Evolutionary conservation across 2,888 invertebrate species (phyloP), one percentile per base, ranked within the genome.

Genomic region (Acanthosoma haemorrhoidale): DNA sequence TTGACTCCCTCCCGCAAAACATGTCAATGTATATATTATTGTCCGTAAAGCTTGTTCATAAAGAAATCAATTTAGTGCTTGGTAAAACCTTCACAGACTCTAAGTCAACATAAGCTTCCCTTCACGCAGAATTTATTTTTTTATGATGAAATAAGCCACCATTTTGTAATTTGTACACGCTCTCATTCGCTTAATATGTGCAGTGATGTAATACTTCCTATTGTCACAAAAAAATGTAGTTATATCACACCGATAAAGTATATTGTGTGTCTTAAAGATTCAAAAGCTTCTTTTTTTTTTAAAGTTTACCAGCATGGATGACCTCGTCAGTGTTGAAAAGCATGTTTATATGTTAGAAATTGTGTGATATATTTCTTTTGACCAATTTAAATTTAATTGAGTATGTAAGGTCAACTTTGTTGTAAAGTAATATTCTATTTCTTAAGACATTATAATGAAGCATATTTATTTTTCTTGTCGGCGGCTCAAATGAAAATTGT

Each of bases 61-160:
- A n/a, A n/a, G n/a, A n/a, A n/a, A n/a, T n/a, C n/a, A n/a, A n/a
- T n/a, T n/a, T n/a, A n/a, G n/a, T n/a, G n/a, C n/a, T n/a, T n/a
- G n/a, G n/a, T n/a, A n/a, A n/a, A n/a, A n/a, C n/a, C n/a, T n/a
- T n/a, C n/a, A n/a, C n/a, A 38, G 13, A 13, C n/a, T 38, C 11
- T n/a, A 38, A n/a, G 11, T 38, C n/a, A 38, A 38, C 11, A 38
- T 38, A 38, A 13, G 11, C n/a, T n/a, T 38, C n/a, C 38, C n/a
- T 38, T 38, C 11, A 38, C 11, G 38, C 13, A 13, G 38, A 38
- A 11, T 13, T 38, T 13, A 38, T 38, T 38, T n/a, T n/a, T n/a
- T n/a, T n/a, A n/a, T 51, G 25, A 51, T 51, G 29, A 51, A 51
- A 51, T 51, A 51, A 51, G 51, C 51, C 51, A 51, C 51, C 51